Percentiles rank a stretch among this genome's conserved stretches.
Conservation (phyloP, 2,113 vertebrate species). For the Burhinus bistriatus region DNA sequence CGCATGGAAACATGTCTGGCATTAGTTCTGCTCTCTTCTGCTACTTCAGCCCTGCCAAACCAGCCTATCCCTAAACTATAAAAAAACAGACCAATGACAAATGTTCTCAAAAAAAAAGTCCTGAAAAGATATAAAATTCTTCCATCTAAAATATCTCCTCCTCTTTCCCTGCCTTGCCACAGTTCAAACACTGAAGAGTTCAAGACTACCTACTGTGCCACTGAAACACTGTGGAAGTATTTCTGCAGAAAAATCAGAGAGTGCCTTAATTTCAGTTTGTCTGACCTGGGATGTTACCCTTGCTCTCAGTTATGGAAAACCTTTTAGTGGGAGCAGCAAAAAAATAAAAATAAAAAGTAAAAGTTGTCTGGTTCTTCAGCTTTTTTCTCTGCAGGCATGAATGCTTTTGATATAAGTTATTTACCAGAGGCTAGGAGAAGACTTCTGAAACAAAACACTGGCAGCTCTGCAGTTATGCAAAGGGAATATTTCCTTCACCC, state of each 20-base stretch:
- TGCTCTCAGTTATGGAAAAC: neutral
- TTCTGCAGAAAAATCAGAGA: neutral
- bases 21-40: neutral
- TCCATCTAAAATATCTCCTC: neutral
- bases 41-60: neutral
- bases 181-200: neutral
- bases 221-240: neutral
- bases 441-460: neutral
- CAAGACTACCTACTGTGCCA: neutral
- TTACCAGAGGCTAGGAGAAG: neutral
- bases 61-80: neutral
- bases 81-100: neutral
- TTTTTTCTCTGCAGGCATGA: neutral
- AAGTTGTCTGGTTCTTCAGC: neutral
- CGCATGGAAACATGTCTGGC: rapidly evolving
- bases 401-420: neutral
- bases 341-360: neutral
- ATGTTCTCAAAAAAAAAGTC: neutral
- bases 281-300: constrained; percentile 6
- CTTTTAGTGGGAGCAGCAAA: neutral
- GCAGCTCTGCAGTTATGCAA: neutral
- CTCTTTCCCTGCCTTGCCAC: neutral
- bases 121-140: neutral
- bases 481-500: neutral
- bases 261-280: neutral